Conservation (phyloP, 2,113 vertebrate species). For the Actenoides lindsayi region DNA sequence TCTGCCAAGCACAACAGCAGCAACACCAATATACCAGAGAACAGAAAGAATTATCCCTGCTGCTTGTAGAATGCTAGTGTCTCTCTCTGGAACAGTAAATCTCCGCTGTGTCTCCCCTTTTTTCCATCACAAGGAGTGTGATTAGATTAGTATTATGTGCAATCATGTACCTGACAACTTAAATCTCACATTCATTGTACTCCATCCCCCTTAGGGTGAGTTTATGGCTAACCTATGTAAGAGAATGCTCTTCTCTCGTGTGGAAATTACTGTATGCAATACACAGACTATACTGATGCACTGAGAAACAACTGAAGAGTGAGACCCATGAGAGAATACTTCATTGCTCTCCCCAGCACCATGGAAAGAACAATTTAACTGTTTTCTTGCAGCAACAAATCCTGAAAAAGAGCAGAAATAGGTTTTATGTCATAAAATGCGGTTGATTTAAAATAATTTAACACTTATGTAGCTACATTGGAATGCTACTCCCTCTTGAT, state of each 20-base stretch:
- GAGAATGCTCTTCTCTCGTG: not conserved
- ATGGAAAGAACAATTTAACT: not conserved
- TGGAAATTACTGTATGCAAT: not conserved
- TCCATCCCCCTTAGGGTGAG: not conserved
- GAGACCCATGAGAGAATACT: not conserved
- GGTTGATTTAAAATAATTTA: not conserved
- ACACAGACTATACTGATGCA: accelerated
- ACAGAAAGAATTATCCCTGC: not conserved
- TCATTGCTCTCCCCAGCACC: not conserved
- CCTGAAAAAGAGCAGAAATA: not conserved
- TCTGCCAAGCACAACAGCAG: not conserved
- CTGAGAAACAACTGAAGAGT: not conserved
- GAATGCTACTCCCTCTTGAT: not conserved
- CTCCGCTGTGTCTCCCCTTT: not conserved
- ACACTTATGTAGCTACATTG: not conserved
- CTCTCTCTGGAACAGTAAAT: not conserved
- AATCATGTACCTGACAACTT: not conserved
- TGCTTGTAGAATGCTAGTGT: not conserved
- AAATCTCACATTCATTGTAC: not conserved
- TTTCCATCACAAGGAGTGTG: not conserved
- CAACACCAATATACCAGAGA: not conserved
- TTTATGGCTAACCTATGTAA: not conserved
- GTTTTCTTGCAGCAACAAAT: not conserved
- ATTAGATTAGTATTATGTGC: not conserved
- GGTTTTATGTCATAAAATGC: not conserved